phyloP scores from a whole-genome alignment of 2,113 vertebrate species.

The Corvus cornix region DNA sequence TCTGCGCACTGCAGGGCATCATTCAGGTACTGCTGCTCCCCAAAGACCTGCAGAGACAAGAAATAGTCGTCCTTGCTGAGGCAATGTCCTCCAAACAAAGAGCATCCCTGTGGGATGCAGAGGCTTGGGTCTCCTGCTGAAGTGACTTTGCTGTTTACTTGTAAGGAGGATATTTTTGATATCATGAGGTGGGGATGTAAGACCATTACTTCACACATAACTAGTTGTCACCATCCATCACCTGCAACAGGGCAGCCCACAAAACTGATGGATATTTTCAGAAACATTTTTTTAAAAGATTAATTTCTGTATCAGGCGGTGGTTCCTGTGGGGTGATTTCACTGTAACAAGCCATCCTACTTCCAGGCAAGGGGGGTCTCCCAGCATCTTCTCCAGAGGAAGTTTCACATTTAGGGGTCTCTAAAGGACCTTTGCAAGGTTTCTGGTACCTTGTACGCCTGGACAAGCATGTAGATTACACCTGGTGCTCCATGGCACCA shows the following conservation, averaged over 20 bases:
- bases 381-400: neutral
- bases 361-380: neutral
- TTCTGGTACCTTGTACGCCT: slow-evolving; percentile 87
- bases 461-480: slow-evolving; percentile 92
- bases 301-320: neutral
- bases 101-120: neutral
- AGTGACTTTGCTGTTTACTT: neutral
- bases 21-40: slow-evolving; percentile 81
- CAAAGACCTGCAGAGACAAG: slow-evolving; percentile 79
- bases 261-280: neutral
- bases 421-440: neutral
- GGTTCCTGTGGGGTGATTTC: neutral
- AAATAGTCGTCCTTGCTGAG: neutral
- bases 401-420: neutral
- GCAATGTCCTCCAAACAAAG: neutral
- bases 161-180: neutral
- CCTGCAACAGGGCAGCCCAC: neutral
- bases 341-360: neutral
- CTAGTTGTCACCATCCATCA: neutral
- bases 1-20: slow-evolving; percentile 88
- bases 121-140: neutral
- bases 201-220: neutral
- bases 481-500: slow-evolving; percentile 97
- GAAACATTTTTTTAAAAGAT: neutral
- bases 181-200: neutral